Conservation (phyloP, 2,797 vertebrate genomes). For the Threskiornis aethiopicus region DNA sequence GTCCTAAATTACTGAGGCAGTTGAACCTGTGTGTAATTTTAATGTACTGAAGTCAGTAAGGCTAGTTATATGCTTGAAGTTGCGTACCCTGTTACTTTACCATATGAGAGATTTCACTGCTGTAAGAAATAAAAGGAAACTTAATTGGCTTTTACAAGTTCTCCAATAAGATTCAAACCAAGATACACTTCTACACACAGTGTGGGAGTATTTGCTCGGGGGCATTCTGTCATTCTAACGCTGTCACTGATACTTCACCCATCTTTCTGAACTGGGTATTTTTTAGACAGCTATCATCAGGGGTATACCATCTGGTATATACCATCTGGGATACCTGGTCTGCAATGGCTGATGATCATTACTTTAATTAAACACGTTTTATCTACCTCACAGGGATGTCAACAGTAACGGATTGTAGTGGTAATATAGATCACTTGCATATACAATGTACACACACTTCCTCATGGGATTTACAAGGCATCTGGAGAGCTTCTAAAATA, state of each 20-base stretch:
- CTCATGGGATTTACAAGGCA: background rate
- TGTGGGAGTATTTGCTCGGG: background rate
- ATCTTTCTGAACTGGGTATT: background rate
- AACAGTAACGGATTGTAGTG: background rate
- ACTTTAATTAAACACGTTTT: slow-evolving; percentile 26
- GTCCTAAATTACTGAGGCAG: background rate
- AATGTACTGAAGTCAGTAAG: background rate
- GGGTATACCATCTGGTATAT: background rate
- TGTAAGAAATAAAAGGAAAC: background rate
- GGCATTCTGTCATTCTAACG: background rate
- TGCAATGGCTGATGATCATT: background rate
- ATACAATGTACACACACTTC: background rate
- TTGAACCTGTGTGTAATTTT: background rate
- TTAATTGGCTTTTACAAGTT: background rate
- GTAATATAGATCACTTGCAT: background rate
- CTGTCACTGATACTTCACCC: background rate
- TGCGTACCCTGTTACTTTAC: background rate
- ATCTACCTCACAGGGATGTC: background rate
- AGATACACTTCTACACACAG: background rate
- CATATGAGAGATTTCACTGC: background rate
- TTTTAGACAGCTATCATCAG: background rate
- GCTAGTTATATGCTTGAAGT: background rate
- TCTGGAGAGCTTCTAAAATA: background rate
- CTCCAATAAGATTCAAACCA: background rate
- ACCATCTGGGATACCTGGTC: background rate